Conservation (phyloP, 2,113 vertebrate species). For the Muntiacus reevesi region DNA sequence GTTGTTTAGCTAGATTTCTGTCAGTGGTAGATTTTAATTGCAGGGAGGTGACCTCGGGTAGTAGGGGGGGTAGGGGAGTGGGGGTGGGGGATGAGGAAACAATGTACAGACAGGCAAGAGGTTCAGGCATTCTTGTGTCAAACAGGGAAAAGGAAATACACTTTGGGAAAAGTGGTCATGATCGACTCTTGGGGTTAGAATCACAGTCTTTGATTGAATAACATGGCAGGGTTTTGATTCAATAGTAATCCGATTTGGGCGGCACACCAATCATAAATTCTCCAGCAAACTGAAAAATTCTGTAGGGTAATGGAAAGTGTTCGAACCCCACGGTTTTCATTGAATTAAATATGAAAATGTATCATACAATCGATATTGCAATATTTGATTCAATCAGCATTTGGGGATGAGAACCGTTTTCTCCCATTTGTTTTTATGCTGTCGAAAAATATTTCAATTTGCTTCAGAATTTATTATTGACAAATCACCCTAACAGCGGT, state of each 20-base stretch:
- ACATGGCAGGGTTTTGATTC: slow-evolving; percentile 72
- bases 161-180: slow-evolving; percentile 66
- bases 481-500: slow-evolving; percentile 60
- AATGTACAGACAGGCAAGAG: not conserved
- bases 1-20: not conserved
- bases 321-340: slow-evolving; percentile 72
- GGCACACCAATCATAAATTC: slow-evolving; percentile 75
- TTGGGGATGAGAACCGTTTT: slow-evolving; percentile 70
- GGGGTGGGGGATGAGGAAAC: not conserved
- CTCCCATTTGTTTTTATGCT: slow-evolving; percentile 73
- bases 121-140: not conserved
- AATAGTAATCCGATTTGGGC: slow-evolving; percentile 76
- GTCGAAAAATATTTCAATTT: slow-evolving; percentile 75
- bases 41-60: not conserved
- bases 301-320: slow-evolving; percentile 74
- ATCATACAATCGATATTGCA: slow-evolving; percentile 73
- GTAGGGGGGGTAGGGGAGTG: not conserved
- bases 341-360: slow-evolving; percentile 79
- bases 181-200: slow-evolving; percentile 67
- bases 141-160: slow-evolving; percentile 43
- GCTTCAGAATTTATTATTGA: slow-evolving; percentile 75
- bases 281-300: slow-evolving; percentile 74
- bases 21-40: not conserved
- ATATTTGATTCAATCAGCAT: slow-evolving; percentile 78
- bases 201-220: slow-evolving; percentile 73